phyloP scores from a whole-genome alignment of 2,888 invertebrate genomes.

The Cheilosia vernalis region DNA sequence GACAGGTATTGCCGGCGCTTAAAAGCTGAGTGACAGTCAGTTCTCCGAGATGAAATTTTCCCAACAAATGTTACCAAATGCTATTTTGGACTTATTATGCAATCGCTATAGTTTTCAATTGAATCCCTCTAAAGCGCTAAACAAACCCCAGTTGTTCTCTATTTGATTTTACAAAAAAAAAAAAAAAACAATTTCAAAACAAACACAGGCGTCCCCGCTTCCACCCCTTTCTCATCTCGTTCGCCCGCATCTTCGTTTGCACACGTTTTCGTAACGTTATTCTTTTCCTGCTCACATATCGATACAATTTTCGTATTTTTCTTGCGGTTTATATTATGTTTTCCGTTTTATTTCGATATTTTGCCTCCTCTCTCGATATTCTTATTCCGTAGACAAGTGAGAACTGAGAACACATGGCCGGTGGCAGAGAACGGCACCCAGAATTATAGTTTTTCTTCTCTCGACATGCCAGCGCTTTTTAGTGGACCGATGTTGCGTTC shows the following conservation, averaged over 20 bases:
- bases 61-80: neutral
- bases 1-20: constrained; percentile 3
- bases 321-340: constrained; percentile 62
- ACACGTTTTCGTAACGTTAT: constrained; percentile 22
- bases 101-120: neutral
- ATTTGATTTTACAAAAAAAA: neutral
- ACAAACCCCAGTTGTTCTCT: constrained; percentile 21
- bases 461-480: constrained; percentile 48
- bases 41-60: neutral
- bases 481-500: constrained; percentile 72
- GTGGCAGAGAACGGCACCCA: constrained; percentile 30
- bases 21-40: neutral
- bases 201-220: constrained; percentile 42
- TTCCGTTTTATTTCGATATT: constrained; percentile 55
- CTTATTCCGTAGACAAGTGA: constrained; percentile 38
- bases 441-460: constrained; percentile 53
- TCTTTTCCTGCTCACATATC: constrained; percentile 34
- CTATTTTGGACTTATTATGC: constrained; percentile 5
- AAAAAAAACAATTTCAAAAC: constrained; percentile 17
- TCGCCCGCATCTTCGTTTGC: neutral
- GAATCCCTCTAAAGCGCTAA: neutral
- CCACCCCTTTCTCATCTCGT: constrained; percentile 1
- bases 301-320: constrained; percentile 52
- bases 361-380: constrained; percentile 54
- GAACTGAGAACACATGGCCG: constrained; percentile 45